These are phyloP conservation scores for Sciurus carolinensis DNA, from an alignment of 2,797 vertebrate species.

Conservation along the genomic window DNA sequence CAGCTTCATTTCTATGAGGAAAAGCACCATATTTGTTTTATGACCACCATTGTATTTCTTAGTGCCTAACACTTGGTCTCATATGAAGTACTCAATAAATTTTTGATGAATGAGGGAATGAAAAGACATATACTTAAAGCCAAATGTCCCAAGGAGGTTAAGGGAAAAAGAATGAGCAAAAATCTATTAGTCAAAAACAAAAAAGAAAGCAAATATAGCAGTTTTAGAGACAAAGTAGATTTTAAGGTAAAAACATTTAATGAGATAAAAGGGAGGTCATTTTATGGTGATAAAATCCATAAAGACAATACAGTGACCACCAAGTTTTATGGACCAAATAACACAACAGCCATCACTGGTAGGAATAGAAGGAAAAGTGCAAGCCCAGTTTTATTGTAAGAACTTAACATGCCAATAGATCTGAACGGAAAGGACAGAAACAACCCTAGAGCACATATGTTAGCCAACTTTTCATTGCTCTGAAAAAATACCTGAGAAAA, in stretches of 20 bases:
- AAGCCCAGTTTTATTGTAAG: accelerated
- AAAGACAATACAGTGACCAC: neutral
- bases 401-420: neutral
- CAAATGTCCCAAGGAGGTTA: slow-evolving; percentile 5
- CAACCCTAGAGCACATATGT: neutral
- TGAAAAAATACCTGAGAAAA: neutral
- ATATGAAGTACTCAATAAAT: neutral
- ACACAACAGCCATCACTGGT: neutral
- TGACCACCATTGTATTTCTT: neutral
- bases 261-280: neutral
- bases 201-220: slow-evolving; percentile 23
- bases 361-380: neutral
- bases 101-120: slow-evolving; percentile 47
- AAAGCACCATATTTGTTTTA: neutral
- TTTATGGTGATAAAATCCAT: slow-evolving; percentile 38
- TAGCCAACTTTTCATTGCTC: neutral
- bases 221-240: slow-evolving; percentile 48
- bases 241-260: slow-evolving; percentile 53
- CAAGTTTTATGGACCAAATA: slow-evolving; percentile 10
- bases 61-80: neutral
- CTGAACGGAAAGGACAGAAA: neutral
- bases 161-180: neutral
- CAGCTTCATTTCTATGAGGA: neutral
- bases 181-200: slow-evolving; percentile 7
- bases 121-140: slow-evolving; percentile 31